A percentile compares a stretch with the other conserved stretches of the same genome.
Conservation (phyloP, 2,797 vertebrate species). For the Enteromius mattozi region DNA sequence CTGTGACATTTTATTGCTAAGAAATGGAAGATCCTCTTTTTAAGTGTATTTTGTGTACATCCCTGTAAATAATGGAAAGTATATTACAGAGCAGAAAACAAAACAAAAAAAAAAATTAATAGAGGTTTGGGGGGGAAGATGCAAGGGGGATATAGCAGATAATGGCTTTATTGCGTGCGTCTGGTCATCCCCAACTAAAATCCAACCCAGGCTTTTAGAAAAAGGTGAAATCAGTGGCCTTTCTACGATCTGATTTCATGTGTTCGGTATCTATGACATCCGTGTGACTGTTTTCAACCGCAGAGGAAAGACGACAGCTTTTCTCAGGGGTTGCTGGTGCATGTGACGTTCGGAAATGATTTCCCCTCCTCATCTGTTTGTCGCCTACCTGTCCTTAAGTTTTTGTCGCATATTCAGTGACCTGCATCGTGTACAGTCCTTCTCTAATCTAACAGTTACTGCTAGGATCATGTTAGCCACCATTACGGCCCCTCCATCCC, state of each 20-base stretch:
- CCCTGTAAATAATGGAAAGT: constrained; percentile 85
- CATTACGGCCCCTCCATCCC: constrained; percentile 55
- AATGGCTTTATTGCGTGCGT: constrained; percentile 71
- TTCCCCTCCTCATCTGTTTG: constrained; percentile 59
- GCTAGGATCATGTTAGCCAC: constrained; percentile 77
- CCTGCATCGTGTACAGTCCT: constrained; percentile 80
- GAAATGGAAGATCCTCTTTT: constrained; percentile 74
- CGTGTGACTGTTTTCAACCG: constrained; percentile 67
- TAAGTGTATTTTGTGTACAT: constrained; percentile 89
- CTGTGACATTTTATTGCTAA: constrained; percentile 62
- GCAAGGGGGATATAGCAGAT: constrained; percentile 55
- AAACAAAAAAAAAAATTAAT: constrained; percentile 70
- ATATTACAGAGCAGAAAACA: constrained; percentile 64
- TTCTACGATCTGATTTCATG: constrained; percentile 70
- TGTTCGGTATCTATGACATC: constrained; percentile 69
- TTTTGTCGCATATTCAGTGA: constrained; percentile 81
- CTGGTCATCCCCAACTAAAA: constrained; percentile 69
- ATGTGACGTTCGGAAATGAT: constrained; percentile 78
- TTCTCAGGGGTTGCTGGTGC: constrained; percentile 79
- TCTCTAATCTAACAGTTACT: constrained; percentile 78
- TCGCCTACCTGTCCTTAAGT: constrained; percentile 75
- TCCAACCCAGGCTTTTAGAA: constrained; percentile 62
- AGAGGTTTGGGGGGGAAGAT: constrained; percentile 67
- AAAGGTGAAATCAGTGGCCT: constrained; percentile 50
- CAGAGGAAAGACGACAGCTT: constrained; percentile 72